Percentiles rank a stretch among this genome's conserved stretches.
These are phyloP conservation scores for Bucorvus abyssinicus DNA, from an alignment of 2,797 vertebrate genomes.

Conservation along the genomic window DNA sequence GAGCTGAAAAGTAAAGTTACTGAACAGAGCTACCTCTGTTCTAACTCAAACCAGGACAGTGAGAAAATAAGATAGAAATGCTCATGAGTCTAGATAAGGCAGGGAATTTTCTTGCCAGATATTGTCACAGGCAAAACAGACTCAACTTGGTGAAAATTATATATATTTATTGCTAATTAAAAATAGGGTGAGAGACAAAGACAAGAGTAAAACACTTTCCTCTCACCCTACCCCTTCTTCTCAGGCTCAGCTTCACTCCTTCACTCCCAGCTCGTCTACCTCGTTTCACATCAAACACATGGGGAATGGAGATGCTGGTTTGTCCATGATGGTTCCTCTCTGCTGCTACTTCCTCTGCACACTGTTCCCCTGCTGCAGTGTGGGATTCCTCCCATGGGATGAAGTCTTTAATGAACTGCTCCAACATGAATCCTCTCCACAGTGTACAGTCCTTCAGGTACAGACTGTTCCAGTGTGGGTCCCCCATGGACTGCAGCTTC, in stretches of 20 bases:
- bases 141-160: background rate
- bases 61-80: background rate
- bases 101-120: background rate
- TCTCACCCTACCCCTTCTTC: background rate
- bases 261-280: background rate
- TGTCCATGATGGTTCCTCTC: fast-evolving
- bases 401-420: background rate
- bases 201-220: background rate
- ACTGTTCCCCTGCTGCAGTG: background rate
- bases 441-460: background rate
- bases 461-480: background rate
- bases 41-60: background rate
- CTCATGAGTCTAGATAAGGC: background rate
- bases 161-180: background rate
- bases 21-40: too few species aligned
- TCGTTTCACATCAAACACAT: background rate
- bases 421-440: background rate
- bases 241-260: background rate
- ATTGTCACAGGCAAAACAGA: background rate
- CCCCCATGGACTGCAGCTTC: background rate
- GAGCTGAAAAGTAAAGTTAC: too few species aligned
- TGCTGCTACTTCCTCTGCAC: background rate
- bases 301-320: background rate
- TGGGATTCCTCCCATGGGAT: background rate
- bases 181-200: background rate